Evolutionary conservation across 2,888 invertebrate genomes (phyloP), one percentile per base, ranked within the genome.

Genomic region (Ptilodon capucinus): DNA sequence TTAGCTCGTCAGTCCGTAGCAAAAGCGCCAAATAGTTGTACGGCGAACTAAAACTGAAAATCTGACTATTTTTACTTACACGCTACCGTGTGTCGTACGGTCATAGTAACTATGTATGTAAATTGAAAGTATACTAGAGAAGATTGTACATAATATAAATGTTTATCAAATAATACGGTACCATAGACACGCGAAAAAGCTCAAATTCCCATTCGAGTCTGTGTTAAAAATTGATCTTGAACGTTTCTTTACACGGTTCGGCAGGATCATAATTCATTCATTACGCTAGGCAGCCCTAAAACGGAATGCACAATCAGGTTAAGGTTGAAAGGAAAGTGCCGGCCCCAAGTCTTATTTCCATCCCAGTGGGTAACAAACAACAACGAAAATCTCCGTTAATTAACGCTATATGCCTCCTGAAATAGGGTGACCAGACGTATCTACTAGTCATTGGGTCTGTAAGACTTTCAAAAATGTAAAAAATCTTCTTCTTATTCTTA

Each of bases 381-480:
- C 57, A 61, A 59, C 60, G 64, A 56, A 60, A 54, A 55, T 39
- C 58, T 63, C n/a, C 63, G 51, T 65, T 65, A 65, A 65, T 65
- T 65, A 65, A 63, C 49, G 53, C 48, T 58, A 51, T 60, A 54
- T 51, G 39, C 51, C 51, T 48, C 35, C 38, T 42, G 46, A 2
- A 11, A 14, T 14, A 25, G 40, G 25, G 40, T 25, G 25, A 19
- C 38, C 38, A 18, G 19, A 14, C 11, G 11, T 28, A 6, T 28
- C 11, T 11, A 1, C 2, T n/a, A n/a, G n/a, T n/a, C n/a, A n/a
- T n/a, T n/a, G n/a, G n/a, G n/a, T n/a, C n/a, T n/a, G n/a, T n/a
- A n/a, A n/a, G n/a, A n/a, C n/a, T n/a, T n/a, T n/a, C n/a, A n/a
- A n/a, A n/a, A n/a, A n/a, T n/a, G n/a, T n/a, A n/a, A n/a, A n/a